phyloP scores from a whole-genome alignment of 2,113 vertebrate species.

The Tragelaphus strepsiceros region DNA sequence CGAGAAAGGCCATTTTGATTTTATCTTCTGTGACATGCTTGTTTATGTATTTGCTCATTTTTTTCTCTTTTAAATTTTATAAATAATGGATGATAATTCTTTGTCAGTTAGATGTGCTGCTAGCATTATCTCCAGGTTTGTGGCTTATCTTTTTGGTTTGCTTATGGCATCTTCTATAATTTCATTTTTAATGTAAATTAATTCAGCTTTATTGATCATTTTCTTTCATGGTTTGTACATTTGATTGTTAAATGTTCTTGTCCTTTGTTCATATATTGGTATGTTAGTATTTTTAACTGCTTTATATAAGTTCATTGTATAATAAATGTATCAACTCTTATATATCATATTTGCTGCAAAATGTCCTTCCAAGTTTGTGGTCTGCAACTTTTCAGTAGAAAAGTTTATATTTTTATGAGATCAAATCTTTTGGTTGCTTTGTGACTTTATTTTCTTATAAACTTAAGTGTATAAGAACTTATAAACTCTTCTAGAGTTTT shows the following conservation, averaged over 20 bases:
- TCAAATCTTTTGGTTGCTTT: conserved; percentile 11
- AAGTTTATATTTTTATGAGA: not conserved
- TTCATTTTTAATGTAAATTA: not conserved
- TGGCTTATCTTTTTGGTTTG: not conserved
- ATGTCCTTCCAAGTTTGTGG: not conserved
- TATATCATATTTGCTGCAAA: not conserved
- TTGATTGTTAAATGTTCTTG: not conserved
- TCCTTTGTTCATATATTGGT: not conserved
- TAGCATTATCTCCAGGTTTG: not conserved
- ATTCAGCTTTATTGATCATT: not conserved
- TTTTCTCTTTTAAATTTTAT: not conserved
- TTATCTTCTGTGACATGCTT: not conserved
- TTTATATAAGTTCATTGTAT: not conserved
- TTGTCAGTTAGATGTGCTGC: not conserved
- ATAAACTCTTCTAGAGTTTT: not conserved
- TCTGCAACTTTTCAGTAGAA: not conserved
- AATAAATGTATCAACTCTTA: not conserved
- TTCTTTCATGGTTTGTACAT: not conserved
- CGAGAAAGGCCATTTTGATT: not conserved
- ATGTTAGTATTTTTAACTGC: not conserved
- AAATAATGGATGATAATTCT: not conserved
- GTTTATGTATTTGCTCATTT: not conserved
- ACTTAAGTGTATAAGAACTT: not conserved
- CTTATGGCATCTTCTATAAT: not conserved
- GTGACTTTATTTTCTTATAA: not conserved